Percentiles rank a stretch among this genome's conserved stretches.
These are phyloP conservation scores for Odontophorus gujanensis DNA, from an alignment of 2,113 vertebrate species.

Conservation along the genomic window DNA sequence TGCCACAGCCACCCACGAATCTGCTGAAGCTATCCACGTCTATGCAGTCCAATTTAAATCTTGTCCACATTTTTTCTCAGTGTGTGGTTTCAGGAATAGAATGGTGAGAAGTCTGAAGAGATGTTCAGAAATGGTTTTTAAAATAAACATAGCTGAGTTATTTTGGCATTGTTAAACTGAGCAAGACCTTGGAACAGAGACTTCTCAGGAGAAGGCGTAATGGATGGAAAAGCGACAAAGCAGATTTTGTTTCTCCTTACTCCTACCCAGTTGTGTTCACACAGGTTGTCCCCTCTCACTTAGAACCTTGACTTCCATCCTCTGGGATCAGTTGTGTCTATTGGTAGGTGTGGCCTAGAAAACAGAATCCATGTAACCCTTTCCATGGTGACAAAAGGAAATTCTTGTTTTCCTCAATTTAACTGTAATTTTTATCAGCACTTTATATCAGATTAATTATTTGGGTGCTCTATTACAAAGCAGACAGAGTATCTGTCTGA, in stretches of 20 bases:
- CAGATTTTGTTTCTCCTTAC: not conserved
- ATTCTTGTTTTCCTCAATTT: not conserved
- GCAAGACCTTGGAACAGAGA: not conserved
- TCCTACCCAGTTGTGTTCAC: not conserved
- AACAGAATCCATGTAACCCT: not conserved
- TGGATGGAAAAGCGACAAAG: not conserved
- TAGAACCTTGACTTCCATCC: not conserved
- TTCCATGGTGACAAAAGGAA: not conserved
- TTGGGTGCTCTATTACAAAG: not conserved
- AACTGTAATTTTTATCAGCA: not conserved
- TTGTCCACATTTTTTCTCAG: not conserved
- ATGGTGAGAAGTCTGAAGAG: not conserved
- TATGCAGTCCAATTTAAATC: not conserved
- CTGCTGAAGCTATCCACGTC: not conserved
- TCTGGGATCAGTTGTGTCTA: not conserved
- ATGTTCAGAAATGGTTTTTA: not conserved
- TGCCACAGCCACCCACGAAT: not conserved
- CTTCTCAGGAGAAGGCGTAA: not conserved
- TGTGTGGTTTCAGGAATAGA: not conserved
- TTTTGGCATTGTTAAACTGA: not conserved
- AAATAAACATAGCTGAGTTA: not conserved
- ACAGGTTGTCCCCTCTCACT: not conserved
- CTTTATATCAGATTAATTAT: not conserved
- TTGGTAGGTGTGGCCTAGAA: not conserved
- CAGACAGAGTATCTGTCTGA: not conserved